phyloP scores from a whole-genome alignment of 2,797 vertebrate species.

The Peromyscus eremicus region DNA sequence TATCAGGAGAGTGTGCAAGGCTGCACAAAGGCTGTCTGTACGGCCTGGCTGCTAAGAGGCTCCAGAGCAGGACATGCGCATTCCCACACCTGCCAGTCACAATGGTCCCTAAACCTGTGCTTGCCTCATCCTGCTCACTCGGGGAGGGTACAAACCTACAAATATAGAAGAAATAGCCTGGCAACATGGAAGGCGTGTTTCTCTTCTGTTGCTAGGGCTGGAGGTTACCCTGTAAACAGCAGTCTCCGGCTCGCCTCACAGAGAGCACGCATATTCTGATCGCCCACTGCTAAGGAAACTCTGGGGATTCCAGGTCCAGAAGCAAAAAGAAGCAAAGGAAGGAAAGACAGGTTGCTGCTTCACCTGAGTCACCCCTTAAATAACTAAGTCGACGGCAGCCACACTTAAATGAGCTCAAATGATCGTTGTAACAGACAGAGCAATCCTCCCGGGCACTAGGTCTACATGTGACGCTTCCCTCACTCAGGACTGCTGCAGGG shows the following conservation, averaged over 20 bases:
- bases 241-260: not conserved
- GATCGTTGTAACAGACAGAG: not conserved
- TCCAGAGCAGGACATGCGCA: no score
- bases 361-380: not conserved
- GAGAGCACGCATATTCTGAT: not conserved
- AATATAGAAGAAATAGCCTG: not conserved
- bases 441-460: not conserved
- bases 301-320: not conserved
- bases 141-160: not conserved
- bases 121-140: not conserved
- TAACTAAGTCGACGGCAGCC: not conserved
- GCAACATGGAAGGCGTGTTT: rapidly evolving
- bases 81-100: not conserved
- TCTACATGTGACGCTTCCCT: not conserved
- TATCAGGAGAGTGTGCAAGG: not conserved
- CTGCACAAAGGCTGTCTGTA: not conserved
- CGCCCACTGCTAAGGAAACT: not conserved
- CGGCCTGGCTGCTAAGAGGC: rapidly evolving
- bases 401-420: not conserved
- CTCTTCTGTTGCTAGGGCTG: not conserved
- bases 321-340: not conserved
- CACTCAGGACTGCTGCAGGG: not conserved
- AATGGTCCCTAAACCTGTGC: no score
- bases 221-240: constrained; percentile 22
- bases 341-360: not conserved